These are phyloP conservation scores for Mesitornis unicolor DNA, from an alignment of 2,113 vertebrate genomes.

Conservation along the genomic window DNA sequence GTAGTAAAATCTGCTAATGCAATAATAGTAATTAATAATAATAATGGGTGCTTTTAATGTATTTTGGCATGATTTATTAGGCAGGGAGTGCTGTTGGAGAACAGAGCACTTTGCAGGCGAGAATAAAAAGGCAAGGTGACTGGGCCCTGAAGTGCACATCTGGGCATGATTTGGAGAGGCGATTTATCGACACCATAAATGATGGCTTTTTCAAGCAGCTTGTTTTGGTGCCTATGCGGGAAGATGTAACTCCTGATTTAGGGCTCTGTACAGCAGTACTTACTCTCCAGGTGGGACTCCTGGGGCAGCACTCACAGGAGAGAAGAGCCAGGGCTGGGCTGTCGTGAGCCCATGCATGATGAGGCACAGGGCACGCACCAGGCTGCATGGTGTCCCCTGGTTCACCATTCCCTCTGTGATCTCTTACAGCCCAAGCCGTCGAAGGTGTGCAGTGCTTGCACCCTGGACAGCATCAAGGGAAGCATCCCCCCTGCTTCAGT, in stretches of 20 bases:
- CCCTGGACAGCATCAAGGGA: background rate
- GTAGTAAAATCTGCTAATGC: slow-evolving; percentile 36
- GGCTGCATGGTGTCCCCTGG: accelerated
- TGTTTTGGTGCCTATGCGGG: slow-evolving; percentile 25
- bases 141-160: slow-evolving; percentile 55
- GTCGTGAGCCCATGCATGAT: accelerated
- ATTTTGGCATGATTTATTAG: slow-evolving; percentile 32
- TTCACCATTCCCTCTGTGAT: background rate
- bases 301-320: background rate
- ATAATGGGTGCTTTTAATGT: slow-evolving; percentile 27
- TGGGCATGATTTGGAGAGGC: slow-evolving; percentile 55
- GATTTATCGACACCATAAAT: slow-evolving; percentile 60
- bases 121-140: slow-evolving; percentile 64
- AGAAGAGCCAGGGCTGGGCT: background rate
- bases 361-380: accelerated
- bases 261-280: background rate
- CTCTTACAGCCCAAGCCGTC: background rate
- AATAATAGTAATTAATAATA: slow-evolving; percentile 60
- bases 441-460: accelerated
- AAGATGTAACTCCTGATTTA: slow-evolving; percentile 51
- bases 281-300: background rate
- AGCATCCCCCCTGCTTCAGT: background rate
- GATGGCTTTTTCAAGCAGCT: slow-evolving; percentile 25
- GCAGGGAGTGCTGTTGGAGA: background rate
- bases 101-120: background rate